Percentiles rank a stretch among this genome's conserved stretches.
Evolutionary conservation across 1,140 invertebrate species (phyloP).

Genomic region (Ctenoplectra terminalis): DNA sequence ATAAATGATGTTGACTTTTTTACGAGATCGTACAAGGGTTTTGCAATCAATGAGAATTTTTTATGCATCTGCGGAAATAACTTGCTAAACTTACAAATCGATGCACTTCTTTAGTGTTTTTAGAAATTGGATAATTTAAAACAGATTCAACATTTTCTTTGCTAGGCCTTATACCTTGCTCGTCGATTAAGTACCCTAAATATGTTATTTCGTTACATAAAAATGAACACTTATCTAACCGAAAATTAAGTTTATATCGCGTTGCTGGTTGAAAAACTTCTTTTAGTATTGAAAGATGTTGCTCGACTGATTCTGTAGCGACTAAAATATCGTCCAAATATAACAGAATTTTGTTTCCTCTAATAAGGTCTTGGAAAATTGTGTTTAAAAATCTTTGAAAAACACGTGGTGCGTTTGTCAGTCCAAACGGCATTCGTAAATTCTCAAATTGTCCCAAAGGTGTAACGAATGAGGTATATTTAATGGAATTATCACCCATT

Average conservation of each 20-base stretch:
- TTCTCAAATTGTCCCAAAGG: neutral
- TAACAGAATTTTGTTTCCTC: neutral
- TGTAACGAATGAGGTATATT: neutral
- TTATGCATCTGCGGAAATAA: slow-evolving; percentile 20
- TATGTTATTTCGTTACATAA: neutral
- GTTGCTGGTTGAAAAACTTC: neutral
- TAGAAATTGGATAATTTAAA: neutral
- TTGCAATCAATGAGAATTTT: slow-evolving; percentile 1
- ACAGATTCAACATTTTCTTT: neutral
- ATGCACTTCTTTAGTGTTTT: neutral
- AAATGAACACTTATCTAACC: slow-evolving; percentile 16
- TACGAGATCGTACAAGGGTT: slow-evolving; percentile 8
- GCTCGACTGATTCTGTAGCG: neutral
- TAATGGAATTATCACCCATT: neutral
- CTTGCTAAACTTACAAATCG: slow-evolving; percentile 12
- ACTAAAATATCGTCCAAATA: slow-evolving; percentile 26
- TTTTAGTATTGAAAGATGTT: neutral
- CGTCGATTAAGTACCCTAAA: neutral
- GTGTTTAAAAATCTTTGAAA: neutral
- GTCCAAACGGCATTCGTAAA: too few relatives aligned
- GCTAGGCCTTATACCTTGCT: neutral
- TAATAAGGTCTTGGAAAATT: neutral
- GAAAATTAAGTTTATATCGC: neutral
- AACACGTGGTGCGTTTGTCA: too few relatives aligned
- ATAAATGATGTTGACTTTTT: neutral